Evolutionary conservation across 1,140 invertebrate species (phyloP), one percentile per base, ranked within the genome.

Genomic region (Catajapyx aquilonaris): DNA sequence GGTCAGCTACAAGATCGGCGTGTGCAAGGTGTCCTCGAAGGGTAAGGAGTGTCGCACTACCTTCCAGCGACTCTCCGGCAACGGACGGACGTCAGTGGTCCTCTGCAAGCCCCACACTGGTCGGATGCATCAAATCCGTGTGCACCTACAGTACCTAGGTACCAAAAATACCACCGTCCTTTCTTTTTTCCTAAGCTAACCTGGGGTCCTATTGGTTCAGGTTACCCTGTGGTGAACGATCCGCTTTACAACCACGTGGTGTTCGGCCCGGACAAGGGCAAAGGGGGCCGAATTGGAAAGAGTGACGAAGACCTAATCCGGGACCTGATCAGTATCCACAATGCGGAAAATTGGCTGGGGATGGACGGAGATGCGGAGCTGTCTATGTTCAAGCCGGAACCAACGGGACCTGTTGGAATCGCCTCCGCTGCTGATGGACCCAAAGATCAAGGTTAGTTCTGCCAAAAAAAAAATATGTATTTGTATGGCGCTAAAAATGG

Each of bases 91-190:
- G 0, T 95, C 87, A 49, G 81, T 97, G 17, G 87, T 98, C 1
- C 62, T 81, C 15, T 95, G 90, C 60, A 75, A 76, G 48, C 88
- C 93, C 1, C 75, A 81, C 47, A 96, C 93, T 1, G 94, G 94
- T 1, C 64, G 94, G 41, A 98, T 96, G 74, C 94, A 98, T 59
- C 94, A 98, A 59, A 97, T 98, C 42, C 68, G 94, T 41, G 88
- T 98, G n/a, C 94, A 98, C 61, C 68, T 97, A 23, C 94, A 98
- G 55, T 98, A 84, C 60, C 65, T 97, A 46, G 93, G 81, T 81
- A 60, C n/a, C n/a, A n/a, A n/a, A n/a, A n/a, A n/a, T n/a, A n/a
- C 11, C 11, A 20, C 11, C 9, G 13, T 20, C 28, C n/a, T n/a
- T n/a, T n/a, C n/a, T n/a, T n/a, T n/a, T n/a, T n/a, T 48, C 49